These are phyloP conservation scores for Leptodactylus fuscus DNA, from an alignment of 2,113 vertebrate genomes.

Conservation along the genomic window DNA sequence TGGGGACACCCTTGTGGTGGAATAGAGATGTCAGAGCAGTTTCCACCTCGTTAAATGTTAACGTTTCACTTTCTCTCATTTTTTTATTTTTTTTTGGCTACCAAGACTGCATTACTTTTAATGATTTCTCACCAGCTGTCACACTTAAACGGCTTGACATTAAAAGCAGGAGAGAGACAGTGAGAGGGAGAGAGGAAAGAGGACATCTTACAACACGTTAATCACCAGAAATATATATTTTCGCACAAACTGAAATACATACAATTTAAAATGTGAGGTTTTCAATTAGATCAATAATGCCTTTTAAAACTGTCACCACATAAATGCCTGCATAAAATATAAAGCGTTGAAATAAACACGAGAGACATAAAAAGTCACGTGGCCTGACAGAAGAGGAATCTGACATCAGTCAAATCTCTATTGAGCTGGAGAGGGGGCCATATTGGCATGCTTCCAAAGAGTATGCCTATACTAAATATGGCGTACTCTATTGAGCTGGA, in stretches of 20 bases:
- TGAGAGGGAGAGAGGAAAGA: slow-evolving; percentile 62
- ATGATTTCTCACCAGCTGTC: slow-evolving; percentile 75
- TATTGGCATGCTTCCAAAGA: too few species aligned
- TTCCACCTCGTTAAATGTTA: slow-evolving; percentile 73
- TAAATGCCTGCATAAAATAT: not conserved
- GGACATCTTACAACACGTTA: slow-evolving; percentile 68
- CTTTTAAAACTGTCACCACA: not conserved
- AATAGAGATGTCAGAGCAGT: slow-evolving; percentile 64
- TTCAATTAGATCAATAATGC: slow-evolving; percentile 33
- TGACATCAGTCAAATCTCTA: not conserved
- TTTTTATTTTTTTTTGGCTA: slow-evolving; percentile 74
- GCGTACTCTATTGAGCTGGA: too few species aligned
- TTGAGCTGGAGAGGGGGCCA: too few species aligned
- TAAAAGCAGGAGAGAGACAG: slow-evolving; percentile 67
- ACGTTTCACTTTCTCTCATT: slow-evolving; percentile 72
- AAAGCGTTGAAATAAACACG: not conserved
- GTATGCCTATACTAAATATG: too few species aligned
- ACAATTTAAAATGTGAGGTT: slow-evolving; percentile 12
- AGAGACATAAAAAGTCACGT: not conserved
- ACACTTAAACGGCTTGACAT: slow-evolving; percentile 70
- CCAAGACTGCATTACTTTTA: slow-evolving; percentile 75
- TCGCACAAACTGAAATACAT: slow-evolving; percentile 31
- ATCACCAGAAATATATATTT: slow-evolving; percentile 65
- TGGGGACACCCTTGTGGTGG: slow-evolving; percentile 26
- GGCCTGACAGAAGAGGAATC: not conserved